These are phyloP conservation scores for Micropterix aruncella DNA, from an alignment of 2,888 invertebrate species.

Conservation along the genomic window DNA sequence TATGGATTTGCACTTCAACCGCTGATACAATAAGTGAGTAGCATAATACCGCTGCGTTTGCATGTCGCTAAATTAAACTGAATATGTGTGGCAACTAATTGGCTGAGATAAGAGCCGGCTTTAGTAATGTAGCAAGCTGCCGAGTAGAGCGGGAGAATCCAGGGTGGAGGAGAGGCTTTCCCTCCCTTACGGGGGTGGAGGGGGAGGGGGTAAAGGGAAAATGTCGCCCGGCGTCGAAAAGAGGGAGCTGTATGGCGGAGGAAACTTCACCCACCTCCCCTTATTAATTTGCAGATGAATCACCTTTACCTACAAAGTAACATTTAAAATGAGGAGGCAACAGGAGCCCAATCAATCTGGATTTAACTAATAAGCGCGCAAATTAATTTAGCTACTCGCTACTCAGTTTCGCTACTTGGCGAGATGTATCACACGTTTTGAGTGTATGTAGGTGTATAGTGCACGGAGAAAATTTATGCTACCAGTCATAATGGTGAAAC, in stretches of 20 bases:
- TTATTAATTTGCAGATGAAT: neutral
- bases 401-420: too few species aligned
- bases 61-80: neutral
- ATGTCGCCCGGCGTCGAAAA: neutral
- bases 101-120: neutral
- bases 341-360: neutral
- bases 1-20: too few species aligned
- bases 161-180: too few species aligned
- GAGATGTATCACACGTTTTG: too few species aligned
- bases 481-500: too few species aligned
- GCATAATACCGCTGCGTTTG: neutral
- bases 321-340: neutral
- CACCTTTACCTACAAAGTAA: neutral
- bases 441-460: too few species aligned
- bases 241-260: neutral
- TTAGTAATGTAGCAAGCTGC: neutral
- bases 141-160: neutral
- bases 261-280: too few species aligned
- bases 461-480: too few species aligned
- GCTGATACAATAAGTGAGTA: too few species aligned
- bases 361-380: neutral
- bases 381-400: too few species aligned
- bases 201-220: too few species aligned
- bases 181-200: neutral
- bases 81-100: neutral